Conservation (phyloP, 2,113 vertebrate genomes). For the Isichthys henryi region DNA sequence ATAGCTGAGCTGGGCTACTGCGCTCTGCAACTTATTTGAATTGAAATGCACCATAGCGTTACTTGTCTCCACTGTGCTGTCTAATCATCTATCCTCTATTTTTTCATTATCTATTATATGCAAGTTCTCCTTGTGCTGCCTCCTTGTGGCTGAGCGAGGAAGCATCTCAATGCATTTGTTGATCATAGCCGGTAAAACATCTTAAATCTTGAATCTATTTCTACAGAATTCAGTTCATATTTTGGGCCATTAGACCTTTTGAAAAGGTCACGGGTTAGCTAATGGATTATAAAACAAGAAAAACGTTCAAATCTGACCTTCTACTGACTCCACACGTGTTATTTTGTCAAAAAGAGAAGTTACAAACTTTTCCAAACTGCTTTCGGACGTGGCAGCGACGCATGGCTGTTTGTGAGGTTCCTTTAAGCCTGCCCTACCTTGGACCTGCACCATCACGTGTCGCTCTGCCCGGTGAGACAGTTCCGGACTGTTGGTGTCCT, state of each 20-base stretch:
- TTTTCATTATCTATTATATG: not conserved
- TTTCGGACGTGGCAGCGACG: not conserved
- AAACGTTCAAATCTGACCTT: not conserved
- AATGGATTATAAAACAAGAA: not conserved
- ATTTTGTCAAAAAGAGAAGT: not conserved
- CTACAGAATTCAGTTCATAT: not conserved
- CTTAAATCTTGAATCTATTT: not conserved
- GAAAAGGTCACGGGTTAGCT: not conserved
- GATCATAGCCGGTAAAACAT: not conserved
- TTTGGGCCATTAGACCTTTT: not conserved
- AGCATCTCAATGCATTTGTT: not conserved
- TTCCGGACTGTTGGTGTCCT: conserved; percentile 28
- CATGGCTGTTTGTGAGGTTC: not conserved
- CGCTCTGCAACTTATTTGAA: not conserved
- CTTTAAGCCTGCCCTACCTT: conserved; percentile 34
- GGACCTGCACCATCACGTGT: conserved; percentile 37
- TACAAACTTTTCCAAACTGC: not conserved
- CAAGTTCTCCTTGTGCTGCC: not conserved
- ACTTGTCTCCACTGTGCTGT: not conserved
- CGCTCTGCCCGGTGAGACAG: conserved; percentile 34
- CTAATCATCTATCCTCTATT: not conserved
- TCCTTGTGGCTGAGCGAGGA: not conserved
- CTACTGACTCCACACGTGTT: not conserved
- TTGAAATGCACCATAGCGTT: not conserved
- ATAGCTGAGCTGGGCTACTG: not conserved